Evolutionary conservation across 23 tunicate genomes (phyloP).

Genomic region (Clavelina lepadiformis): DNA sequence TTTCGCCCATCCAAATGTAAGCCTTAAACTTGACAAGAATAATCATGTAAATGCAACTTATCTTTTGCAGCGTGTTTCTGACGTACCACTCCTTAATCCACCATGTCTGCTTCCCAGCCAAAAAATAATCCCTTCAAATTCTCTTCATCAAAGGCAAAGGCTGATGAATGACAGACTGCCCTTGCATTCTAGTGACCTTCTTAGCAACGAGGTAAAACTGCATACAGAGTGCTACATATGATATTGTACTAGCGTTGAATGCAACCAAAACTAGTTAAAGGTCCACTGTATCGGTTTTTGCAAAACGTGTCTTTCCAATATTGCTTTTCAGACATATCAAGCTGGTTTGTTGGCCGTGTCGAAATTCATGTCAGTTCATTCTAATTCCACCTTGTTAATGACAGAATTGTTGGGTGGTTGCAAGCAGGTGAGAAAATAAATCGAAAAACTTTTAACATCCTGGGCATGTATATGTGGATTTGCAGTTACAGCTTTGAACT

Average conservation of each 20-base stretch:
- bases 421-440: slow-evolving; percentile 19
- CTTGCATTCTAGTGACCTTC: background rate
- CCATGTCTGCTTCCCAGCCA: slow-evolving; percentile 3
- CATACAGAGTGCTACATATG: background rate
- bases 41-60: too few relatives aligned
- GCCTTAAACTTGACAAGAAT: too few relatives aligned
- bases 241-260: background rate
- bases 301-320: background rate
- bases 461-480: too few relatives aligned
- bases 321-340: slow-evolving; percentile 2
- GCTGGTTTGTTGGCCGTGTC: slow-evolving; percentile 17
- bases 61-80: slow-evolving; percentile 1
- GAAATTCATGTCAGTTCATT: background rate
- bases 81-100: background rate
- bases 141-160: background rate
- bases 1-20: too few relatives aligned
- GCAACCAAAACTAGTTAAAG: background rate
- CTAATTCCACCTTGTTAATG: slow-evolving; percentile 5
- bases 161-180: background rate
- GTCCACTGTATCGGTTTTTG: background rate
- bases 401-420: slow-evolving; percentile 31
- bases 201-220: slow-evolving; percentile 3
- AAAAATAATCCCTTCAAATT: background rate
- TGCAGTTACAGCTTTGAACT: too few relatives aligned
- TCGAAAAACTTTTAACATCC: background rate